phyloP scores from a whole-genome alignment of 2,888 invertebrate genomes.

The Tortrix viridana region DNA sequence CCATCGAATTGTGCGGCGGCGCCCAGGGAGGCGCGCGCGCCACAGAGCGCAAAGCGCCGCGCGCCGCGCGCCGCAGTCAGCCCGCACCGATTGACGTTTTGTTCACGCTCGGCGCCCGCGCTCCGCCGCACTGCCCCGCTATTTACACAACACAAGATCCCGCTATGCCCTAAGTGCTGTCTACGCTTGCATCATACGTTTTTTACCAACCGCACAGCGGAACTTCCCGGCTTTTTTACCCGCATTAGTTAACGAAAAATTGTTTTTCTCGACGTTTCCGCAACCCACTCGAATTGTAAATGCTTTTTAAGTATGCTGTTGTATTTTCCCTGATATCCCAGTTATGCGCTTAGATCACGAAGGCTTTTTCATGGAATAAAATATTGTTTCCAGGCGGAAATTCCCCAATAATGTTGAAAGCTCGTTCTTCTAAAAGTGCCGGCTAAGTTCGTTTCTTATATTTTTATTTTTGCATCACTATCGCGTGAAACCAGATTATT shows the following conservation, averaged over 20 bases:
- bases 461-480: slow-evolving; percentile 21
- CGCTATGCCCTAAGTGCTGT: slow-evolving; percentile 33
- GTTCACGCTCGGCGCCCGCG: slow-evolving; percentile 33
- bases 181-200: slow-evolving; percentile 26
- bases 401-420: slow-evolving; percentile 23
- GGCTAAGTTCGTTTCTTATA: slow-evolving; percentile 15
- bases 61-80: slow-evolving; percentile 40
- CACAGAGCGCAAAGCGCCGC: slow-evolving; percentile 3
- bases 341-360: slow-evolving; percentile 9
- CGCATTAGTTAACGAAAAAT: slow-evolving; percentile 29
- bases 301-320: slow-evolving; percentile 20
- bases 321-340: slow-evolving; percentile 1
- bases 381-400: slow-evolving; percentile 16
- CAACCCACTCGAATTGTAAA: slow-evolving; percentile 16
- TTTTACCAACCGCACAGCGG: slow-evolving; percentile 26
- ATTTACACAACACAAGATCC: slow-evolving; percentile 48
- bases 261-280: slow-evolving; percentile 15
- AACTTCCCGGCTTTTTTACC: slow-evolving; percentile 25
- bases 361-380: slow-evolving; percentile 18
- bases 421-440: slow-evolving; percentile 20
- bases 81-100: slow-evolving; percentile 42
- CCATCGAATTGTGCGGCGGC: slow-evolving; percentile 40
- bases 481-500: slow-evolving; percentile 11
- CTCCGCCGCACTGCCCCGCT: slow-evolving; percentile 42
- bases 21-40: slow-evolving; percentile 32